Conservation (phyloP, 2,797 vertebrate genomes). For the Syngnathus rostellatus region DNA sequence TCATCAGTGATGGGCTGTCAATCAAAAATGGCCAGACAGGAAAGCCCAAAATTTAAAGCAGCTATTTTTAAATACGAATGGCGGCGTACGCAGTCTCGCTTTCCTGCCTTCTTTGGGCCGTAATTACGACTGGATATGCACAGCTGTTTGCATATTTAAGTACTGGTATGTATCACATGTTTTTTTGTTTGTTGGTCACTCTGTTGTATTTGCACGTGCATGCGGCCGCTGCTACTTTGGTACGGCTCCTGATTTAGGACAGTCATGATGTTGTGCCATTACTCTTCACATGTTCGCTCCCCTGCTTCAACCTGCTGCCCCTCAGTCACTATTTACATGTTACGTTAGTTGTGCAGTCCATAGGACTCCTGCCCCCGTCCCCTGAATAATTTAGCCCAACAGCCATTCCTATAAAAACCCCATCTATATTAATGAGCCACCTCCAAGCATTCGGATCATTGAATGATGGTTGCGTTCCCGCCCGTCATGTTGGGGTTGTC, state of each 20-base stretch:
- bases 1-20: slow-evolving; percentile 11
- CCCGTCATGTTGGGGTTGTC: slow-evolving; percentile 37
- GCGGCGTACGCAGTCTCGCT: slow-evolving; percentile 8
- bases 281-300: slow-evolving; percentile 33
- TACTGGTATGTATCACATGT: not conserved
- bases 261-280: slow-evolving; percentile 32
- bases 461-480: slow-evolving; percentile 36
- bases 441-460: slow-evolving; percentile 53
- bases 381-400: slow-evolving; percentile 68
- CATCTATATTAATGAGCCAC: slow-evolving; percentile 73
- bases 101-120: slow-evolving; percentile 4
- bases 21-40: slow-evolving; percentile 28
- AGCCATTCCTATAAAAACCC: slow-evolving; percentile 70
- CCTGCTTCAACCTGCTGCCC: slow-evolving; percentile 38
- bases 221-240: slow-evolving; percentile 13
- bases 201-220: slow-evolving; percentile 5
- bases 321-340: slow-evolving; percentile 56
- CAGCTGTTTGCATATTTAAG: not conserved
- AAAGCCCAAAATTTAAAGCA: slow-evolving; percentile 13
- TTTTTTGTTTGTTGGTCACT: not conserved
- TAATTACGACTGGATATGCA: not conserved
- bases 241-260: slow-evolving; percentile 47
- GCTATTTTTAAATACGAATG: slow-evolving; percentile 35
- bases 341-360: slow-evolving; percentile 49
- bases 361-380: slow-evolving; percentile 56